Percentiles rank a stretch among this genome's conserved stretches.
These are phyloP conservation scores for Stenotaenia linearis DNA, from an alignment of 2,888 invertebrate species.

Conservation along the genomic window DNA sequence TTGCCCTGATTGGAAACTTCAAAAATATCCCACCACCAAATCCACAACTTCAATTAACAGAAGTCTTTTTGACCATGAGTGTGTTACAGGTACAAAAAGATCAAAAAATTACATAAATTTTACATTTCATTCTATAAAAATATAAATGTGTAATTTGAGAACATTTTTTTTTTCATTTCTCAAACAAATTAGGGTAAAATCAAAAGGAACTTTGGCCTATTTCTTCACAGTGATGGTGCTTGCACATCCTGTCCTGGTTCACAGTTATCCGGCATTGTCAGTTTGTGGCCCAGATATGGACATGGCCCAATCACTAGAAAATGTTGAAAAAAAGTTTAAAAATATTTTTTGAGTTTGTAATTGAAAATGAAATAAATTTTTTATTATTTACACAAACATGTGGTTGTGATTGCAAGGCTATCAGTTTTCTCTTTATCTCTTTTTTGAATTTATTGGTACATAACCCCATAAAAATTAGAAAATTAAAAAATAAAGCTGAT, in stretches of 20 bases:
- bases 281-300: background rate
- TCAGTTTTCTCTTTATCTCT: background rate
- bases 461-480: background rate
- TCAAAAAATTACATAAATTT: background rate
- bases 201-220: slow-evolving; percentile 4
- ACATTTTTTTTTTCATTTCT: background rate
- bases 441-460: background rate
- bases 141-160: background rate
- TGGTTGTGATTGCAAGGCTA: no score
- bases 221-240: background rate
- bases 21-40: background rate
- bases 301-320: background rate
- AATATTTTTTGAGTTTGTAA: background rate
- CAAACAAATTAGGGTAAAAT: background rate
- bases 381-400: no score
- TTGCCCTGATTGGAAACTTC: background rate
- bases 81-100: background rate
- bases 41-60: background rate
- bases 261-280: background rate
- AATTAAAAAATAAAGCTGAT: background rate
- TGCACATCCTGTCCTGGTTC: background rate
- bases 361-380: no score
- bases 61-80: background rate
- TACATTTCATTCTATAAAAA: background rate
- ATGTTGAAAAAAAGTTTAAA: background rate